phyloP scores from a whole-genome alignment of 2,797 vertebrate species.

The Xyrichtys novacula region DNA sequence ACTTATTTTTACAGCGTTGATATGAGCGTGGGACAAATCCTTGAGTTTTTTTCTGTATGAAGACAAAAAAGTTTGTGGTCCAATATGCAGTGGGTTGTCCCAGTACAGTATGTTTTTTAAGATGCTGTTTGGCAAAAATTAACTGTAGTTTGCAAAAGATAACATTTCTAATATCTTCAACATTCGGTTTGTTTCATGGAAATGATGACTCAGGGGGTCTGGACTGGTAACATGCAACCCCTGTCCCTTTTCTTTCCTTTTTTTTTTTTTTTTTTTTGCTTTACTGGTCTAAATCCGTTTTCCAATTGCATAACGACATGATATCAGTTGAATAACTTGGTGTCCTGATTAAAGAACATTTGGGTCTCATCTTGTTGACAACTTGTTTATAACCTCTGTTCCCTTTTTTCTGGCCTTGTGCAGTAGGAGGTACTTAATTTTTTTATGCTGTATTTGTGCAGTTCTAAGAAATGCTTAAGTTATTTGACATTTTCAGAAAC shows the following conservation, averaged over 20 bases:
- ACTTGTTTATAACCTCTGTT: constrained; percentile 50
- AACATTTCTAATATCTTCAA: neutral
- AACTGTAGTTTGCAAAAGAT: neutral
- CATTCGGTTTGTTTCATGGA: neutral
- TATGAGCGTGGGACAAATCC: too few species aligned
- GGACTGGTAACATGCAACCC: too few species aligned
- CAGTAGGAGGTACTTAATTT: constrained; percentile 18
- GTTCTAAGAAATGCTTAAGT: constrained; percentile 26
- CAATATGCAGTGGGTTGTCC: too few species aligned
- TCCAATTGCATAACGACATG: constrained; percentile 5
- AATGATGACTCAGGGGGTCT: constrained; percentile 10
- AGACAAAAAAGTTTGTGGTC: neutral
- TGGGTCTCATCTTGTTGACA: constrained; percentile 38
- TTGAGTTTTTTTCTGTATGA: neutral
- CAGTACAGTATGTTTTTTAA: too few species aligned
- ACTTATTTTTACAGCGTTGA: neutral
- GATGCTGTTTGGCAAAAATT: neutral
- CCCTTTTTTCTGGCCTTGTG: neutral
- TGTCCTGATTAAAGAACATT: constrained; percentile 36
- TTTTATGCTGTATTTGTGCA: constrained; percentile 30
- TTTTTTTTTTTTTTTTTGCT: constrained; percentile 10
- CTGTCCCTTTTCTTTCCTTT: constrained; percentile 14
- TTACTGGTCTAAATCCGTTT: neutral
- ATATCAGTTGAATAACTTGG: neutral
- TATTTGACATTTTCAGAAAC: constrained; percentile 50